phyloP scores from a whole-genome alignment of 1,140 invertebrate species.

The Plectrocnemia conspersa region DNA sequence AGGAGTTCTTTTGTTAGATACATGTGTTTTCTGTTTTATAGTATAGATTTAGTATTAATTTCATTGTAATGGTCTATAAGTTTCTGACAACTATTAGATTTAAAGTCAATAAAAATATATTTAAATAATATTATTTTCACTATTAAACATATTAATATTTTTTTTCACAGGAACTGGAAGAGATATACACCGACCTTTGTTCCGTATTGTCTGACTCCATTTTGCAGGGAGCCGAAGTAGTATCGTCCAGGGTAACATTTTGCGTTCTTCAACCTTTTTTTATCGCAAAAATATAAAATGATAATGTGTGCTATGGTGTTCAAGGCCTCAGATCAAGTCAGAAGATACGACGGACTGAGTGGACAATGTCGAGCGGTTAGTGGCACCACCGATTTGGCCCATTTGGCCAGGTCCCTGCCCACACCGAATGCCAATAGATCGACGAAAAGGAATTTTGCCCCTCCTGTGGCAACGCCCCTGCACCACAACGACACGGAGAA shows the following conservation, averaged over 20 bases:
- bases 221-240: slow-evolving; percentile 73
- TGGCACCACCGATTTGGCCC: slow-evolving; percentile 63
- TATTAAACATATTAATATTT: slow-evolving; percentile 38
- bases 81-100: too few relatives aligned
- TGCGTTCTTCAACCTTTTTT: background rate
- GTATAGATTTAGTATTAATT: too few relatives aligned
- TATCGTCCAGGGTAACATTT: slow-evolving; percentile 69
- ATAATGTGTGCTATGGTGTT: slow-evolving; percentile 20
- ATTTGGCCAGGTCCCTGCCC: slow-evolving; percentile 66
- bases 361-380: slow-evolving; percentile 66
- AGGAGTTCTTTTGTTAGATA: too few relatives aligned
- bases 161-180: slow-evolving; percentile 74
- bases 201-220: slow-evolving; percentile 74
- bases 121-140: slow-evolving; percentile 18
- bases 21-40: too few relatives aligned
- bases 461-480: slow-evolving; percentile 58
- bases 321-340: slow-evolving; percentile 69
- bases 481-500: slow-evolving; percentile 35
- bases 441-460: slow-evolving; percentile 58
- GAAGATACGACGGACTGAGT: slow-evolving; percentile 70
- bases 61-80: too few relatives aligned
- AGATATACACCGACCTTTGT: slow-evolving; percentile 79
- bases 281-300: background rate
- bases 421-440: slow-evolving; percentile 53
- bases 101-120: slow-evolving; percentile 9